These are phyloP conservation scores for Brachyrhaphis roseni DNA, from an alignment of 2,797 vertebrate genomes.

Conservation along the genomic window DNA sequence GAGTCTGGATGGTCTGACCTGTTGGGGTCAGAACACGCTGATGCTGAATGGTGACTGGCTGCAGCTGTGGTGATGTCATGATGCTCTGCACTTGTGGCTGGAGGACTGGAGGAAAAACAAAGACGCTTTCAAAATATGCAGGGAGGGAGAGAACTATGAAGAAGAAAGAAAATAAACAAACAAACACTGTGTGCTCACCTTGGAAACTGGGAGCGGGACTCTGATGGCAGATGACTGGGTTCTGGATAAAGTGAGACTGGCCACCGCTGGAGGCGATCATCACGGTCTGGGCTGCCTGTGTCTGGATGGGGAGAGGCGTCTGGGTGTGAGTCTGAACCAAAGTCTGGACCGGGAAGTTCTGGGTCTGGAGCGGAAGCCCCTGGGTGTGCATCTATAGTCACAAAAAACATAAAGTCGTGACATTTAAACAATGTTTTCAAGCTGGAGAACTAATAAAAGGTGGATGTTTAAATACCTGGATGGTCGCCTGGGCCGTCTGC, in stretches of 20 bases:
- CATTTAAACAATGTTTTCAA: background rate
- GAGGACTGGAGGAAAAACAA: slow-evolving; percentile 81
- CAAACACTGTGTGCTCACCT: slow-evolving; percentile 75
- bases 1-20: slow-evolving; percentile 85
- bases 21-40: slow-evolving; percentile 90
- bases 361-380: slow-evolving; percentile 71
- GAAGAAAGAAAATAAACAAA: background rate
- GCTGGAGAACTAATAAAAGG: background rate
- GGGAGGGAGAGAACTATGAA: background rate
- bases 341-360: slow-evolving; percentile 79
- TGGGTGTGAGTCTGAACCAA: slow-evolving; percentile 80
- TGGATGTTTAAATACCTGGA: slow-evolving; percentile 59
- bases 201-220: slow-evolving; percentile 87
- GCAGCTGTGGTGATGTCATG: slow-evolving; percentile 91
- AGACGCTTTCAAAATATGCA: background rate
- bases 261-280: slow-evolving; percentile 90
- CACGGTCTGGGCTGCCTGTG: slow-evolving; percentile 90
- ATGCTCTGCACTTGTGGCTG: slow-evolving; percentile 95
- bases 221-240: slow-evolving; percentile 94
- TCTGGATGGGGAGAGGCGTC: slow-evolving; percentile 84
- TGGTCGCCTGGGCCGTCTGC: slow-evolving; percentile 62
- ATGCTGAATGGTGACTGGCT: slow-evolving; percentile 94
- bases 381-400: slow-evolving; percentile 76
- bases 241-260: slow-evolving; percentile 93
- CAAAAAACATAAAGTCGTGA: background rate